A percentile compares a stretch with the other conserved stretches of the same genome.
Conservation (phyloP, 2,113 vertebrate genomes). For the Pomatostomus ruficeps region DNA sequence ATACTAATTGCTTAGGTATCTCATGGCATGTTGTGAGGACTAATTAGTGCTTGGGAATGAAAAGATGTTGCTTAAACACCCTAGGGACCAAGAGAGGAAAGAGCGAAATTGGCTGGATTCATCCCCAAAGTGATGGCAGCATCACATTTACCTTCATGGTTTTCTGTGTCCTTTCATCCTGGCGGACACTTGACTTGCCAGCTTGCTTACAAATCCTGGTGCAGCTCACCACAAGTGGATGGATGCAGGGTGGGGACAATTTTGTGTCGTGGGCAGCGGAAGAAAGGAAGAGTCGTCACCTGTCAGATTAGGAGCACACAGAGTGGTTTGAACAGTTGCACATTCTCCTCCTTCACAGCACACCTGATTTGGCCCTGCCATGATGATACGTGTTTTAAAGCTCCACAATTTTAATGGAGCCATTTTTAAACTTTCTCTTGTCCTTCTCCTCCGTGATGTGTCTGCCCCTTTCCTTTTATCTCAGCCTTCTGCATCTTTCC, state of each 20-base stretch:
- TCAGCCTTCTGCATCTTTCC: not conserved
- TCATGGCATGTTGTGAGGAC: not conserved
- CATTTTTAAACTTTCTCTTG: not conserved
- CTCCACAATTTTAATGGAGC: not conserved
- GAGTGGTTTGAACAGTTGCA: not conserved
- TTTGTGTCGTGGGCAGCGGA: not conserved
- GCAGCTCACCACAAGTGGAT: not conserved
- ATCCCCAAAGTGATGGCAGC: not conserved
- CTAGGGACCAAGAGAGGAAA: not conserved
- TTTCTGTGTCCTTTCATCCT: not conserved
- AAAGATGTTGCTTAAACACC: not conserved
- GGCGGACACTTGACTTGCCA: not conserved
- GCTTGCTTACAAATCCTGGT: not conserved
- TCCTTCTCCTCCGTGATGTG: not conserved
- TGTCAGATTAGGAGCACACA: not conserved
- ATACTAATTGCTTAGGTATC: not conserved
- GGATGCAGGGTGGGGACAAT: not conserved
- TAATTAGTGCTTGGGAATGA: not conserved
- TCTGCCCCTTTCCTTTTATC: not conserved
- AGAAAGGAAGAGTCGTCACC: not conserved
- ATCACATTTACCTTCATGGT: not conserved
- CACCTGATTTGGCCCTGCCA: not conserved
- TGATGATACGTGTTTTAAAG: not conserved
- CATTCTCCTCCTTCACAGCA: not conserved
- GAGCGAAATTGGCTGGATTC: not conserved